Base-by-base conservation (phyloP, 2,888 invertebrate genomes). In the Sesia bembeciformis region DNA sequence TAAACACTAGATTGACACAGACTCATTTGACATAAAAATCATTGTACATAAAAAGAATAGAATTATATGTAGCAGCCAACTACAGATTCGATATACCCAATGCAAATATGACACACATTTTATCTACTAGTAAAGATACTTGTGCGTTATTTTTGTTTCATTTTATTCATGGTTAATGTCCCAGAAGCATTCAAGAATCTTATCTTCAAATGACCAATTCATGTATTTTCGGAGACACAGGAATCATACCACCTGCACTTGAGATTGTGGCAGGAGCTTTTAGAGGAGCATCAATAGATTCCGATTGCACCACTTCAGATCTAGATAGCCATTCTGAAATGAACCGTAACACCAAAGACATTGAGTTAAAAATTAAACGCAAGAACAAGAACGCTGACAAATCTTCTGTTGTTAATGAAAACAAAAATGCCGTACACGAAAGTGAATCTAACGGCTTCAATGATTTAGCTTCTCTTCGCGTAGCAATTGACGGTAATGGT, bases 151-250 rank as follows among this genome's bases (percentile, higher is more conserved):
- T 23, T 23, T 23, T 23, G 23, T 23, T 23, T 23, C 23, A 23
- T 23, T 39, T 38, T 38, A 50, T 38, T 23, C 39, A 42, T 54
- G 54, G 55, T 50, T 56, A 54, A 58, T 56, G 58, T 56, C 56
- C 54, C 54, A 57, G 49, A 73, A 71, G 63, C 58, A 50, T 39
- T 40, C 40, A 7, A 71, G 68, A 74, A 78, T 75, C 72, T 82
- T 81, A 85, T 86, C 85, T 81, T 60, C 66, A 77, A 81, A 81
- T 84, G 81, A 84, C 79, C 81, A 83, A 82, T 80, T 80, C 74
- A 83, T 86, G 84, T 88, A 88, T 88, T 87, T 88, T 85, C 68
- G 81, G 88, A 84, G 88, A 83, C 86, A 80, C 83, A 74, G 76
- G 72, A 84, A 83, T 84, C 82, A 81, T 82, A 78, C 74, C 81